These are phyloP conservation scores for Cricetomys ansorgei DNA, from an alignment of 2,113 vertebrate species.

Conservation along the genomic window DNA sequence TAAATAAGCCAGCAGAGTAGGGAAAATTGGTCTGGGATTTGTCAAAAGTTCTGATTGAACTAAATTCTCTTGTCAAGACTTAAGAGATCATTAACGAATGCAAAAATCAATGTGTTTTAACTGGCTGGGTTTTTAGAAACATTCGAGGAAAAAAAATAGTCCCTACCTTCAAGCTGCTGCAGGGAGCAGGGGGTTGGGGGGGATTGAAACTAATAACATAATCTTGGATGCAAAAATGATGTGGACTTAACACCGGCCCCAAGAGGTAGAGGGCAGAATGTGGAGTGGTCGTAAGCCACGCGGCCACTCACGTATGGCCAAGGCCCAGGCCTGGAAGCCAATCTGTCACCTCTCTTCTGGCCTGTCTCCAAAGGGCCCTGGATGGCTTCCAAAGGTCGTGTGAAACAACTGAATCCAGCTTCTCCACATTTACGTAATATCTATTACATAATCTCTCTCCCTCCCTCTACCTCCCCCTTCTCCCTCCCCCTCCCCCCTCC, in stretches of 20 bases:
- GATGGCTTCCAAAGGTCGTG: not conserved
- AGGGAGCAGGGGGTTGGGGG: not conserved
- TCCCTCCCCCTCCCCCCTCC: no score
- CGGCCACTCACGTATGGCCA: fast-evolving
- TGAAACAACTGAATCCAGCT: not conserved
- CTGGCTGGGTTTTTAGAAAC: not conserved
- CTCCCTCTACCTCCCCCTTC: no score
- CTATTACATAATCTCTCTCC: not conserved
- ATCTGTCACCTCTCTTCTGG: not conserved
- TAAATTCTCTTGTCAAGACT: constrained; percentile 71
- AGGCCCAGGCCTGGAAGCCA: not conserved
- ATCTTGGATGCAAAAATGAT: not conserved
- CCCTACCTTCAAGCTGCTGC: not conserved
- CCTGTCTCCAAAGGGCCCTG: not conserved
- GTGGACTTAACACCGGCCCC: not conserved
- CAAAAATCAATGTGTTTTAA: constrained; percentile 71
- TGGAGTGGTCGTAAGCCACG: not conserved
- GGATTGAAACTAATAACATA: not conserved
- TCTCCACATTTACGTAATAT: not conserved
- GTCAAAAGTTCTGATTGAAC: constrained; percentile 77
- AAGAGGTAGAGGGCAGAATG: fast-evolving
- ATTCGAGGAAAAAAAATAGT: not conserved
- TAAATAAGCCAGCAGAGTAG: constrained; percentile 64
- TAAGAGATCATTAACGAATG: constrained; percentile 65
- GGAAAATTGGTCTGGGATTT: constrained; percentile 74